Evolutionary conservation across 1,140 invertebrate genomes (phyloP), one percentile per base, ranked within the genome.

Genomic region (Zophobas atratus): DNA sequence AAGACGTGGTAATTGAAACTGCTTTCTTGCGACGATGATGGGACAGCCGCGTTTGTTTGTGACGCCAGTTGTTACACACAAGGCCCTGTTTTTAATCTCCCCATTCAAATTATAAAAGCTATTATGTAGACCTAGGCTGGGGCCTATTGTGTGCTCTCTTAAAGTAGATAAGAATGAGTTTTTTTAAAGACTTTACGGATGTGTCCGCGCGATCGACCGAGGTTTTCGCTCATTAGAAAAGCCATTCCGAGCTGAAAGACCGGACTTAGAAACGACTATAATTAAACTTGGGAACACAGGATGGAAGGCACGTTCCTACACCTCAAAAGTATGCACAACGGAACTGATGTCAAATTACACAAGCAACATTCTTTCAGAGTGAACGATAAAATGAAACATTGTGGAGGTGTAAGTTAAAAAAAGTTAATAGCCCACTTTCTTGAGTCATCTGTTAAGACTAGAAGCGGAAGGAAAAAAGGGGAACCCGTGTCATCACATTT

Each of bases 1-100:
- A 83, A 80, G 82, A 83, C 74, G 78, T 70, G 67, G 81, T 83
- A 83, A 83, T 83, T 83, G 82, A 83, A 83, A 82, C 81, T 77
- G 76, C 73, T 48, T 67, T 49, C 32, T 70, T 33, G 35, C 48
- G 49, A 60, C 60, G 48, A 41, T 74, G 71, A 74, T 74, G 71
- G 70, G 70, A 48, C 36, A 73, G 77, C 75, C 48, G 41, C 43
- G 43, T 77, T 56, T 78, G 71, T 78, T 78, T 39, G 70, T 60
- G 71, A 70, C 70, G 55, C 36, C 77, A 76, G 77, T 79, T 81
- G 77, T 81, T 75, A 71, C 80, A 77, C 71, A 73, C 43, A 43
- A 67, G 74, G 34, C 77, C 77, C 78, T 53, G 79, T 76, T 82
- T 83, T 82, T 83, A 83, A 83, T 83, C 82, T 82, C 76, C 78